A percentile compares a stretch with the other conserved stretches of the same genome.
Evolutionary conservation across 2,113 vertebrate genomes (phyloP).

Genomic region (Suncus etruscus): DNA sequence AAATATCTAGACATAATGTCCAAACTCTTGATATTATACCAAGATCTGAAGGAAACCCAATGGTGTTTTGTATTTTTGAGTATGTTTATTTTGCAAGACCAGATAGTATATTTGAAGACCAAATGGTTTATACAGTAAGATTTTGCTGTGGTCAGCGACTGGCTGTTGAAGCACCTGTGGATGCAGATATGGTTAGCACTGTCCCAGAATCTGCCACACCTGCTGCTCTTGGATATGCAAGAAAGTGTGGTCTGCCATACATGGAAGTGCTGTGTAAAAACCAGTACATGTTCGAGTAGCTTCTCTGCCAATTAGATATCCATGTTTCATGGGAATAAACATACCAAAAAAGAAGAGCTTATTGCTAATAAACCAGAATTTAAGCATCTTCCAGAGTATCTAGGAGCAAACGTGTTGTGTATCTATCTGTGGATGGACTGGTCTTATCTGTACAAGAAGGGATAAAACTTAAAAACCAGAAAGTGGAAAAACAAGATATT

Average conservation of each 20-base stretch:
- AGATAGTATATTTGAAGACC: slow-evolving; percentile 99
- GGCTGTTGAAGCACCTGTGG: slow-evolving; percentile 95
- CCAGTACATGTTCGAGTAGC: slow-evolving; percentile 98
- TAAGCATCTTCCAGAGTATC: slow-evolving; percentile 93
- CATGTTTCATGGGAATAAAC: slow-evolving; percentile 99
- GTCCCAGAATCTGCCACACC: slow-evolving; percentile 99
- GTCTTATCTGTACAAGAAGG: slow-evolving; percentile 95
- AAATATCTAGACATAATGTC: slow-evolving; percentile 93
- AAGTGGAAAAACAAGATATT: slow-evolving; percentile 79
- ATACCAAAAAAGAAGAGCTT: slow-evolving; percentile 99
- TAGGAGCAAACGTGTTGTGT: slow-evolving; percentile 96
- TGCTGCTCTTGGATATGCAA: slow-evolving; percentile 96
- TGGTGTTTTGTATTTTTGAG: slow-evolving; percentile 99
- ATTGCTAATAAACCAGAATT: slow-evolving; percentile 99
- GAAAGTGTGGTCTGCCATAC: slow-evolving; percentile 95
- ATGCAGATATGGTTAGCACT: slow-evolving; percentile 97
- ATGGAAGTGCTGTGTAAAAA: slow-evolving; percentile 99
- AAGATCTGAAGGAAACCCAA: slow-evolving; percentile 90
- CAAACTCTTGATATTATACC: slow-evolving; percentile 92
- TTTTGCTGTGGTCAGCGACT: slow-evolving; percentile 96
- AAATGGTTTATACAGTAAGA: slow-evolving; percentile 99
- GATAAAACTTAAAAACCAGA: slow-evolving; percentile 85
- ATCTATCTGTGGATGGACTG: slow-evolving; percentile 96
- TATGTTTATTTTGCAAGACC: slow-evolving; percentile 99
- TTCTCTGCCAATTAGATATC: slow-evolving; percentile 96